Evolutionary conservation across 2,888 invertebrate genomes (phyloP).

Genomic region (Lasius fuliginosus): DNA sequence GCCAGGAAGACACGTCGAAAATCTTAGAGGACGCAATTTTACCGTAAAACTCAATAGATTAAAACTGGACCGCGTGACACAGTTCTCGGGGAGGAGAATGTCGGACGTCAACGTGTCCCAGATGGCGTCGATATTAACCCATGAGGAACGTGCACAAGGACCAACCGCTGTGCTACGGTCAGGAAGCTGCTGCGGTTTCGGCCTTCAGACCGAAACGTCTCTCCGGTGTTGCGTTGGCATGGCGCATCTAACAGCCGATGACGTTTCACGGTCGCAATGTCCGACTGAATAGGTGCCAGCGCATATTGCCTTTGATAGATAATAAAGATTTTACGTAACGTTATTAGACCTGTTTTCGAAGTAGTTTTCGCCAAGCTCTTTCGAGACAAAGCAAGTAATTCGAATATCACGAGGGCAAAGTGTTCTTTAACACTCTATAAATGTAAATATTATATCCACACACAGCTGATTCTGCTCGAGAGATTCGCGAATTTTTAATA

Average conservation of each 20-base stretch:
- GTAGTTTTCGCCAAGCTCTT: neutral
- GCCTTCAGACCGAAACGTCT: constrained; percentile 58
- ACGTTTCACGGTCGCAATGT: constrained; percentile 32
- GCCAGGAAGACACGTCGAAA: constrained; percentile 26
- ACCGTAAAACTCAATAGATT: constrained; percentile 67
- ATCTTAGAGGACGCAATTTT: constrained; percentile 57
- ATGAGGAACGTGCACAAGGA: constrained; percentile 64
- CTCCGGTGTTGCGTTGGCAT: neutral
- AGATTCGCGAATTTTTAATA: neutral
- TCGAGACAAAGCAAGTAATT: neutral
- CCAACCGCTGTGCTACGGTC: constrained; percentile 66
- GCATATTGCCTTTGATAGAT: neutral
- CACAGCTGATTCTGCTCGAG: neutral
- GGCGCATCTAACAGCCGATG: constrained; percentile 11
- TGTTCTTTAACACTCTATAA: neutral
- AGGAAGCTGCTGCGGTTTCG: constrained; percentile 70
- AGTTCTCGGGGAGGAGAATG: constrained; percentile 54
- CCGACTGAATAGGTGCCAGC: neutral
- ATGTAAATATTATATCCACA: neutral
- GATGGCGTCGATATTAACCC: constrained; percentile 73
- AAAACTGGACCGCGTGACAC: constrained; percentile 60
- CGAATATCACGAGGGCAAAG: neutral
- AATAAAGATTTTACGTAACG: neutral
- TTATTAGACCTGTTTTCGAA: neutral
- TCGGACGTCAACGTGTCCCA: constrained; percentile 73